Percentiles rank a stretch among this genome's conserved stretches.
phyloP scores from a whole-genome alignment of 2,797 vertebrate genomes.

The Hirundo rustica region DNA sequence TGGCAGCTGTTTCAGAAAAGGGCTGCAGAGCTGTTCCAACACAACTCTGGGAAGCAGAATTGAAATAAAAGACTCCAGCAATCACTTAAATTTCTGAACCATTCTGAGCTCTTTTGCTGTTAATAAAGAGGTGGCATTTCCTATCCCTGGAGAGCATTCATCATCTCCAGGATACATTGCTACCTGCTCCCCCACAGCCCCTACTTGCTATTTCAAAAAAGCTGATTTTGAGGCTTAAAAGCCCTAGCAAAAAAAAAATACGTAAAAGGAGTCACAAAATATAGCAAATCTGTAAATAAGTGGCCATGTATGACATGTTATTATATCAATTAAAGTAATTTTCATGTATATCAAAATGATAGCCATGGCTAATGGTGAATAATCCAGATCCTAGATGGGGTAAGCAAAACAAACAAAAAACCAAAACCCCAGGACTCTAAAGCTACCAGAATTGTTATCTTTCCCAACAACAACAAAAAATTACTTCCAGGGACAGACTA shows the following conservation, averaged over 20 bases:
- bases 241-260: neutral
- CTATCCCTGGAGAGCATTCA: neutral
- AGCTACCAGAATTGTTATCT: neutral
- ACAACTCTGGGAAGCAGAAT: neutral
- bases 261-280: neutral
- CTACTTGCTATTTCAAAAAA: neutral
- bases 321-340: neutral
- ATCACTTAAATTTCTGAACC: neutral
- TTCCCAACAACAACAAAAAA: neutral
- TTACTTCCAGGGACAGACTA: neutral
- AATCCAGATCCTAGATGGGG: neutral
- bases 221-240: neutral
- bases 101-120: neutral
- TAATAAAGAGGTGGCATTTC: neutral
- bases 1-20: neutral
- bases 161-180: neutral
- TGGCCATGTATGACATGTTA: neutral
- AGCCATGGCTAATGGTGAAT: neutral
- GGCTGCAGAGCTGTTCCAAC: neutral
- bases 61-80: neutral
- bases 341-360: accelerated
- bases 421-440: neutral
- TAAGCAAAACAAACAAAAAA: neutral
- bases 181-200: neutral
- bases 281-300: neutral